Base-by-base conservation (phyloP, 2,888 invertebrate genomes). In the Caenorhabditis angaria region DNA sequence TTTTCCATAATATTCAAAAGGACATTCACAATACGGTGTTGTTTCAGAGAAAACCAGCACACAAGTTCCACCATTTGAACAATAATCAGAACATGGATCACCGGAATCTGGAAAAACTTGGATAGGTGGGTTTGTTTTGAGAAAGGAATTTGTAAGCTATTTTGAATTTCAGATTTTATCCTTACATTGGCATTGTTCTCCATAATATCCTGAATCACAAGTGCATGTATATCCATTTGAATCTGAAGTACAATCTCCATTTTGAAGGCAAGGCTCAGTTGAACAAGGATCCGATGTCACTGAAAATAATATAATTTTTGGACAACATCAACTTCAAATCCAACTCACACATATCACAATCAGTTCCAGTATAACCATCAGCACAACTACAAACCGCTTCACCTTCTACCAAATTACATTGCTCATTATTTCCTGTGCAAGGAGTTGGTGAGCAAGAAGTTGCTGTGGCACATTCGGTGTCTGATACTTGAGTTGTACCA, bases 11-110 rank as follows among this genome's bases (percentile, higher is more conserved):
- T 70, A 72, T 22, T 60, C 58, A 29, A 62, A 61, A 4, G 69
- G 65, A 66, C 76, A 76, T n/a, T 63, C 50, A 27, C 76, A 76
- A 32, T 70, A 61, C 0, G 63, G 65, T 5, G 59, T 61, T 2
- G 68, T 62, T 10, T 61, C 61, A 41, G 60, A 63, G 54, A 66
- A 72, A 12, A 74, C 1, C 35, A 66, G 12, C 29, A 24, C 22
- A 56, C 74, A 78, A 0, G 72, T 76, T 25, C 70, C 78, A 14
- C 75, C 73, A 50, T 73, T 67, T 4, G 35, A n/a, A 50, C 78
- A 78, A 51, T 64, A 65, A 3, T 60, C 60, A 6, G 59, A 27
- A 32, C 70, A 75, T 0, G 71, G 70, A 53, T 70, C 61, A 32
- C 71, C 71, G 14, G 64, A 22, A 32, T 72, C 71, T 72, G 48